These are phyloP conservation scores for Nomada ruficornis DNA, from an alignment of 2,888 invertebrate genomes.

Conservation along the genomic window DNA sequence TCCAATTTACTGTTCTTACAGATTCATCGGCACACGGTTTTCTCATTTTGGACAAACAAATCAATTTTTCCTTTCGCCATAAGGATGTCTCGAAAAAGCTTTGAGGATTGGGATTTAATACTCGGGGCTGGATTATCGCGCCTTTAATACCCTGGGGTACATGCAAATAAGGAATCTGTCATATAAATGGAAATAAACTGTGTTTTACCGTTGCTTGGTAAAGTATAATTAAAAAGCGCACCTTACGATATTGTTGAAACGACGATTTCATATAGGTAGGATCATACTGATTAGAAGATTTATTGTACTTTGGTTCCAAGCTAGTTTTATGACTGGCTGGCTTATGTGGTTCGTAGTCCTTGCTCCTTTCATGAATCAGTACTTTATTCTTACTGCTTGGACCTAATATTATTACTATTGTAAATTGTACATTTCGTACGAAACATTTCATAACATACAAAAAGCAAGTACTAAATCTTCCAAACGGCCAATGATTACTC, in stretches of 20 bases:
- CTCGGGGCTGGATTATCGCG: conserved; percentile 69
- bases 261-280: conserved; percentile 47
- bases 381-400: conserved; percentile 47
- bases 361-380: conserved; percentile 61
- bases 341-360: conserved; percentile 76
- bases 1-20: conserved; percentile 24
- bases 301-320: conserved; percentile 72
- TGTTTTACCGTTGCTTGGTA: not conserved
- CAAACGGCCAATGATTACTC: too few species aligned
- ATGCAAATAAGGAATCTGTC: conserved; percentile 62
- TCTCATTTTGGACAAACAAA: conserved; percentile 78
- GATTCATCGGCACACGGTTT: conserved; percentile 44
- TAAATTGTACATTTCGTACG: not conserved
- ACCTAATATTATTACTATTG: conserved; percentile 29
- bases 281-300: conserved; percentile 70
- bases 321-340: conserved; percentile 79
- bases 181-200: not conserved
- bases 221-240: not conserved
- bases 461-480: too few species aligned
- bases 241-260: conserved; percentile 40
- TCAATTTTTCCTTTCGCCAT: conserved; percentile 77
- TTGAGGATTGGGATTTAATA: conserved; percentile 69
- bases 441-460: too few species aligned
- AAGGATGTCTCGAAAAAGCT: conserved; percentile 77
- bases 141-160: conserved; percentile 67